Percentiles rank a stretch among this genome's conserved stretches.
Evolutionary conservation across 2,113 vertebrate genomes (phyloP).

Genomic region (Tupaia tana): DNA sequence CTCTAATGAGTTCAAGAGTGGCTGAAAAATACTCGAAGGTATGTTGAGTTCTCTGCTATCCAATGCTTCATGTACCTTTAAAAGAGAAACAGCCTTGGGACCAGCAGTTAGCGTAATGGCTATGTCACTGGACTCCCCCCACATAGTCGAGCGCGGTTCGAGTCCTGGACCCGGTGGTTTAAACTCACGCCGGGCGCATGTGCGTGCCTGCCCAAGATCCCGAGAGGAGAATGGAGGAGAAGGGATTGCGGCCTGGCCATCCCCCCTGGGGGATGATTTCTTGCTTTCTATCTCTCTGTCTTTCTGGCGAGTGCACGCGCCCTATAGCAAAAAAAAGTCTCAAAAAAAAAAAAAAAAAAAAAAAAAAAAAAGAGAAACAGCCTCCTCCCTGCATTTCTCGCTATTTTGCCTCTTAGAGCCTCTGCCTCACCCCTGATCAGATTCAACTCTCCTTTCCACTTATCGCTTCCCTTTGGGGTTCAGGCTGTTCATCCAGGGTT

Average conservation of each 20-base stretch:
- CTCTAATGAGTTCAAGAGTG: not conserved
- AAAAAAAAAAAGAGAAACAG: not conserved
- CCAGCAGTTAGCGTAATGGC: too few species aligned
- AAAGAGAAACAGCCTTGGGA: not conserved
- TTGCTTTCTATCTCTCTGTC: too few species aligned
- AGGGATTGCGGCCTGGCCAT: too few species aligned
- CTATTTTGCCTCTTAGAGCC: not conserved
- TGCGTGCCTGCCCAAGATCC: too few species aligned
- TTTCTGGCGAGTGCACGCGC: too few species aligned
- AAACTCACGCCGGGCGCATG: too few species aligned
- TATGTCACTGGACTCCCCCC: too few species aligned
- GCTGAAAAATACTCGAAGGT: not conserved
- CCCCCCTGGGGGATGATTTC: too few species aligned
- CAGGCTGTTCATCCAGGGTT: not conserved
- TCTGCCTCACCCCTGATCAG: not conserved
- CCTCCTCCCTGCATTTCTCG: not conserved
- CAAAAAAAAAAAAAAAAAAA: not conserved
- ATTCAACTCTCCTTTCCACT: rapidly evolving
- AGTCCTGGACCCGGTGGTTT: too few species aligned
- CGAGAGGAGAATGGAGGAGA: too few species aligned
- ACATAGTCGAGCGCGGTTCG: too few species aligned
- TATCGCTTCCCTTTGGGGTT: not conserved
- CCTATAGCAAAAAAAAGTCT: too few species aligned
- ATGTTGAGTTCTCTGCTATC: not conserved
- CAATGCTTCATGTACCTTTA: not conserved